Evolutionary conservation across 1,140 invertebrate species (phyloP).

Genomic region (Ips typographus): DNA sequence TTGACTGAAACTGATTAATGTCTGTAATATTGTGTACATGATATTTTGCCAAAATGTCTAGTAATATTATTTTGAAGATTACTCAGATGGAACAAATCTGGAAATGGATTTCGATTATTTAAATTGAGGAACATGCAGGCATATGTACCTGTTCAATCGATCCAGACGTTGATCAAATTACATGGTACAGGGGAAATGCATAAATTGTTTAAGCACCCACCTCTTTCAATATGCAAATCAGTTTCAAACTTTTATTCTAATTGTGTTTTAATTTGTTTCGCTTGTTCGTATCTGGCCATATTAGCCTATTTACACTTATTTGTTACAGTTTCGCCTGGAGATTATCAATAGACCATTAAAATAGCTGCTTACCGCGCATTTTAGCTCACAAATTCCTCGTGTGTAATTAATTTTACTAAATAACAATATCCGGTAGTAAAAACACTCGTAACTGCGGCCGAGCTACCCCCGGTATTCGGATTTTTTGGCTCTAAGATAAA

Average conservation of each 20-base stretch:
- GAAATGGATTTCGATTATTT: neutral
- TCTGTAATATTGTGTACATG: no score
- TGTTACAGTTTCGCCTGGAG: no score
- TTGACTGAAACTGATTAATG: no score
- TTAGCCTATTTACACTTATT: neutral
- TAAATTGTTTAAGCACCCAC: conserved; percentile 21
- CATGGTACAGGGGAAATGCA: conserved; percentile 16
- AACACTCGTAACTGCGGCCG: neutral
- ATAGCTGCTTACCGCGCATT: neutral
- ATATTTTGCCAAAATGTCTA: no score
- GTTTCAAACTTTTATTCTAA: conserved; percentile 25
- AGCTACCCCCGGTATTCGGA: conserved; percentile 13
- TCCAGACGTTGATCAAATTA: conserved; percentile 21
- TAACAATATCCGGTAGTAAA: neutral
- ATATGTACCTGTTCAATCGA: conserved; percentile 25
- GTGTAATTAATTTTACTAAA: conserved; percentile 6
- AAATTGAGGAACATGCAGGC: conserved; percentile 12
- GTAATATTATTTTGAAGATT: no score
- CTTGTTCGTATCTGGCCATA: conserved; percentile 9
- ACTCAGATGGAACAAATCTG: no score
- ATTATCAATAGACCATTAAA: neutral
- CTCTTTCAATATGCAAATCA: conserved; percentile 24
- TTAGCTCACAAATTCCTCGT: neutral
- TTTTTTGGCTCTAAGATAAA: conserved; percentile 29
- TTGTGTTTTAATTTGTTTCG: conserved; percentile 19